These are phyloP conservation scores for Thymallus thymallus DNA, from an alignment of 2,113 vertebrate genomes.

Conservation along the genomic window DNA sequence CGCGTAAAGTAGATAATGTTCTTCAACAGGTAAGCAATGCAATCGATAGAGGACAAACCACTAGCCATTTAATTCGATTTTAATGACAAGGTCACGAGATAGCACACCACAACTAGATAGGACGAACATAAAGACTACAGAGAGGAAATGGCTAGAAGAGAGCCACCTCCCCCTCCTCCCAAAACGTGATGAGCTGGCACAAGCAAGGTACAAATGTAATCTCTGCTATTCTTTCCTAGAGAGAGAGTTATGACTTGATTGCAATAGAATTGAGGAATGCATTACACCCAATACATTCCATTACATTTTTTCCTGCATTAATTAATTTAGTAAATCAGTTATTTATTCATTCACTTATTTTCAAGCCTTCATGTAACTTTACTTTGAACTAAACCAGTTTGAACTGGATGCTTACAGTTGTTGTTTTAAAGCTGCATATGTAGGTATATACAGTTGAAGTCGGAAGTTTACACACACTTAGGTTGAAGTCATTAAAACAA, in stretches of 20 bases:
- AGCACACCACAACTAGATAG: neutral
- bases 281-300: neutral
- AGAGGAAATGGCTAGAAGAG: neutral
- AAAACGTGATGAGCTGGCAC: slow-evolving; percentile 31
- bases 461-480: too few species aligned
- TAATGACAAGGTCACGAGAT: neutral
- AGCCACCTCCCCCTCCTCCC: neutral
- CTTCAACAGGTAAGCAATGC: slow-evolving; percentile 65
- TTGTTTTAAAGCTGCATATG: neutral
- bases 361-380: neutral
- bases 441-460: too few species aligned
- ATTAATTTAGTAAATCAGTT: neutral
- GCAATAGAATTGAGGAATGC: neutral
- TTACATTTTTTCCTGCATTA: neutral
- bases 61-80: neutral
- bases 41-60: neutral
- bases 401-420: neutral
- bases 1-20: slow-evolving; percentile 56
- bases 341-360: neutral
- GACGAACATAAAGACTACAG: neutral
- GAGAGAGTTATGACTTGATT: neutral
- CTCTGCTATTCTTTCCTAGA: neutral
- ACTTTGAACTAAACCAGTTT: neutral
- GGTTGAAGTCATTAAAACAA: too few species aligned
- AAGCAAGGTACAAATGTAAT: neutral